These are phyloP conservation scores for Delichon dasypus DNA, from an alignment of 2,797 vertebrate genomes.

Conservation along the genomic window DNA sequence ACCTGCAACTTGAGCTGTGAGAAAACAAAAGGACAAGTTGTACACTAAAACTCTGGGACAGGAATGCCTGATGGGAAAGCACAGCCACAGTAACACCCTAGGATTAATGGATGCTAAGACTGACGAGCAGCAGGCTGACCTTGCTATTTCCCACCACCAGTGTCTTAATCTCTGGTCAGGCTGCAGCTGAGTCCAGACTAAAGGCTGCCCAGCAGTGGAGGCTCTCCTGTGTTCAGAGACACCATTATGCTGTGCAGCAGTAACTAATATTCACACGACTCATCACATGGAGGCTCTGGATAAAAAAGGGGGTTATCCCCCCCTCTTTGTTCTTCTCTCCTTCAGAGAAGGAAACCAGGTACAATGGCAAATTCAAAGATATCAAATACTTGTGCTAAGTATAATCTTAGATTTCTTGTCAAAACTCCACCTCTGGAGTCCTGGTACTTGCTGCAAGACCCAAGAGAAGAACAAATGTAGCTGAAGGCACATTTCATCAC, in stretches of 20 bases:
- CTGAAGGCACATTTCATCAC: neutral
- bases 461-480: neutral
- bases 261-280: neutral
- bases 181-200: neutral
- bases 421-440: neutral
- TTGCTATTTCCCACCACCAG: conserved; percentile 13
- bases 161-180: neutral
- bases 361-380: neutral
- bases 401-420: neutral
- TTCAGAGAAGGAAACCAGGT: neutral
- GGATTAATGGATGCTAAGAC: conserved; percentile 21
- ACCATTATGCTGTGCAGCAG: neutral
- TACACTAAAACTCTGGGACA: neutral
- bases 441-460: conserved; percentile 24
- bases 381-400: neutral
- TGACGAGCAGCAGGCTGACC: neutral
- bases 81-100: neutral
- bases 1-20: conserved; percentile 1
- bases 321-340: neutral
- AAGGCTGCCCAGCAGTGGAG: neutral
- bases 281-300: neutral
- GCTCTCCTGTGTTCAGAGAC: neutral
- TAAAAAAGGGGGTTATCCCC: neutral
- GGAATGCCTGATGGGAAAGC: neutral
- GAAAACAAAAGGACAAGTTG: conserved; percentile 34